phyloP scores from a whole-genome alignment of 2,797 vertebrate genomes.

The Lemur catta region DNA sequence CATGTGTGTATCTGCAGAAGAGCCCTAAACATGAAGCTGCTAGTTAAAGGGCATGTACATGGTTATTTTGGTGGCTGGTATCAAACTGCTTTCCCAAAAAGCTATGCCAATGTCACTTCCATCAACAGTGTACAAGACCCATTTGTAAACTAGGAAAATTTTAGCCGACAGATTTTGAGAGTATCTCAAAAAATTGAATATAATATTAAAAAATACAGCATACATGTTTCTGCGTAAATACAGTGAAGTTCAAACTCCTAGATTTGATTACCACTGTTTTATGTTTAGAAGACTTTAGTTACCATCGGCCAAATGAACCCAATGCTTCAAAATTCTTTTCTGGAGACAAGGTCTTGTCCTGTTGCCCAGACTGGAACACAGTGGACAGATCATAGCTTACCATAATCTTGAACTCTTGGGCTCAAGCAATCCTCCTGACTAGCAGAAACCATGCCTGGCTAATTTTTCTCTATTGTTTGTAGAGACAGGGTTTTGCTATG shows the following conservation, averaged over 20 bases:
- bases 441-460: neutral
- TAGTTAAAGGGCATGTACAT: neutral
- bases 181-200: neutral
- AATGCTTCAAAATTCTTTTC: neutral
- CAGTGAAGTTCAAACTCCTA: neutral
- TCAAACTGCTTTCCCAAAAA: neutral
- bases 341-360: neutral
- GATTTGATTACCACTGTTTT: neutral
- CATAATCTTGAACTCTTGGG: neutral
- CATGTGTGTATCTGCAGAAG: neutral
- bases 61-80: neutral
- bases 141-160: neutral
- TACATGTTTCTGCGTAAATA: neutral
- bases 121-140: neutral
- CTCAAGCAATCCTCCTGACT: neutral
- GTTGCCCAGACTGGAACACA: neutral
- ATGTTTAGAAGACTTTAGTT: slow-evolving; percentile 5
- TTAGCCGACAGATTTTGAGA: neutral
- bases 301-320: neutral
- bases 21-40: neutral
- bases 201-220: neutral
- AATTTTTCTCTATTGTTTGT: neutral
- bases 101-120: neutral
- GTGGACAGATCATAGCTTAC: neutral
- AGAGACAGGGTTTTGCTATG: neutral